Base-by-base conservation (phyloP, 2,888 invertebrate genomes). In the Ptychoptera albimana region DNA sequence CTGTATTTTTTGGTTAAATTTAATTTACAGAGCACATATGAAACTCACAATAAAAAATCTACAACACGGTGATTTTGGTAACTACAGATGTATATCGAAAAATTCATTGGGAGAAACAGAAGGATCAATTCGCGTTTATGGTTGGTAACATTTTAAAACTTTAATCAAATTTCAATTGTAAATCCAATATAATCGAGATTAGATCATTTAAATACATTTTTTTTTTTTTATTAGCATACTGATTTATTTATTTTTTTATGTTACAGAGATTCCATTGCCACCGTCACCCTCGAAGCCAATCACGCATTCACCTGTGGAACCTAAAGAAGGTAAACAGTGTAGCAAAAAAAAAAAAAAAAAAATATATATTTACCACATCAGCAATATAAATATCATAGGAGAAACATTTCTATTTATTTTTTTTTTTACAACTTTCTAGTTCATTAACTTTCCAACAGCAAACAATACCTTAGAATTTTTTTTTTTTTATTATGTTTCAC, bases 21-120 rank as follows among this genome's bases (percentile, higher is more conserved):
- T n/a, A n/a, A n/a, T n/a, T n/a, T n/a, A 11, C 61, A 75, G 86
- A 63, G 82, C 87, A 29, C 82, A 86, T 67, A 89, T 91, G 88
- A 82, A 81, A 62, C 70, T 91, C 56, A 88, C 85, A 50, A 85
- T 92, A 55, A 77, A 80, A 57, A 84, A 83, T 68, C 73, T 91
- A 49, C 81, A 83, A 63, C 70, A 75, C 46, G 81, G 78, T 45
- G 91, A 92, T 71, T 89, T 88, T 60, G 89, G 89, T 50, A 86
- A 82, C 70, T 92, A 91, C 67, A 74, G 85, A 57, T 92, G 91
- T 72, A 85, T 91, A 66, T 88, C 88, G 54, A 92, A 91, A 69
- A 91, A 91, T 69, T 88, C 88, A 44, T 75, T 91, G 39, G 91
- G 91, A 49, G 91, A 91, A 70, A 91, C 89, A 9, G 89, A 91